Conservation (phyloP, 2,113 vertebrate species). For the Pitta sordida region DNA sequence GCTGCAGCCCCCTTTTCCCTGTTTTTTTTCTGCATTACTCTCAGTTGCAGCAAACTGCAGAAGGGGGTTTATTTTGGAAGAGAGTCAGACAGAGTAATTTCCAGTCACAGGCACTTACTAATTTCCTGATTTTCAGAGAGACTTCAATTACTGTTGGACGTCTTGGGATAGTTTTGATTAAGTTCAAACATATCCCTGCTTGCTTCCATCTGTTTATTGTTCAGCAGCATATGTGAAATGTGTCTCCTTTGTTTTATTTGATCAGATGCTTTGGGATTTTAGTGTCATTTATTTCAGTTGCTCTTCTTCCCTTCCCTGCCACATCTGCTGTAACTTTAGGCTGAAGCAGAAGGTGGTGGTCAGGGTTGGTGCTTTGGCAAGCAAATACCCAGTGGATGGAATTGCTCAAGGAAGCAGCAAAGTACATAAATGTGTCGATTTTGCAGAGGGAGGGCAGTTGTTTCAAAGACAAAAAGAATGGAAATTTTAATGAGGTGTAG, state of each 20-base stretch:
- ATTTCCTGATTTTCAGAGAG: background rate
- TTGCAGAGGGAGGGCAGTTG: background rate
- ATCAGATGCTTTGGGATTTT: background rate
- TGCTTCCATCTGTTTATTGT: conserved; percentile 16
- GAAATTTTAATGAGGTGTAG: conserved; percentile 14
- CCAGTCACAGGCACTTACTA: background rate
- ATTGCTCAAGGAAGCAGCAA: background rate
- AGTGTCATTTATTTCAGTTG: background rate
- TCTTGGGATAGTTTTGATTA: background rate
- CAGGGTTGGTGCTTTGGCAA: background rate
- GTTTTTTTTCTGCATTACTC: background rate
- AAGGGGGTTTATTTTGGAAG: background rate
- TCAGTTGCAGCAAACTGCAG: background rate
- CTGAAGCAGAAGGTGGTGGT: background rate
- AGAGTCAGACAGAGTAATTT: background rate
- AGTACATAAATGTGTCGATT: background rate
- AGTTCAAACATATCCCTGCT: background rate
- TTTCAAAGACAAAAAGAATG: background rate
- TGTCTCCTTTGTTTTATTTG: background rate
- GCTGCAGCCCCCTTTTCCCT: background rate
- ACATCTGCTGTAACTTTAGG: background rate
- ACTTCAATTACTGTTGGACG: background rate
- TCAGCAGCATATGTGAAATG: conserved; percentile 13
- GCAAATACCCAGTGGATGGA: background rate
- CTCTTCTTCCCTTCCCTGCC: background rate